These are phyloP conservation scores for Scaptomyza caliginosa DNA, from an alignment of 2,888 invertebrate genomes.

Conservation along the genomic window DNA sequence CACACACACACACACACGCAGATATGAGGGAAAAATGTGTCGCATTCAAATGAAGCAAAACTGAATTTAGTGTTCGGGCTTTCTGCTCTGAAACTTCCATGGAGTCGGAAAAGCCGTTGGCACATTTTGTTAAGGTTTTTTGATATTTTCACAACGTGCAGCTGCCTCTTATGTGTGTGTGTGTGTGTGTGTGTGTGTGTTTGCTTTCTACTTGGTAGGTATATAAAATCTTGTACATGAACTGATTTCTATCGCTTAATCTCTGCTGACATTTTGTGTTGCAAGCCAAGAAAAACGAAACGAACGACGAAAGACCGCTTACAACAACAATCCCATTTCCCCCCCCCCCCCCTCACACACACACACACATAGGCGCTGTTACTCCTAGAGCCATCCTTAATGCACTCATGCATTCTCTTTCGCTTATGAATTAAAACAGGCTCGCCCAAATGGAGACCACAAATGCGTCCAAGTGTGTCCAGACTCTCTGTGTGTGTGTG, in stretches of 20 bases:
- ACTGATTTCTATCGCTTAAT: constrained; percentile 68
- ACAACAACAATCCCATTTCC: constrained; percentile 23
- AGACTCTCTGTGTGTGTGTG: constrained; percentile 1
- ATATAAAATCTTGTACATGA: constrained; percentile 63
- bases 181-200: constrained; percentile 8
- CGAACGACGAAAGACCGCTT: constrained; percentile 7
- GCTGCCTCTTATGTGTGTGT: constrained; percentile 49
- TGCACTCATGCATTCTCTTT: not conserved
- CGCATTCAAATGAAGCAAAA: constrained; percentile 69
- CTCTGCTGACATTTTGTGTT: constrained; percentile 72
- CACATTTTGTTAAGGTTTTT: constrained; percentile 73
- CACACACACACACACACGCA: constrained; percentile 9
- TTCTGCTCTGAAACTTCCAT: not conserved
- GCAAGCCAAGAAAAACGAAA: constrained; percentile 34
- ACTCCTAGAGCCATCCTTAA: not conserved
- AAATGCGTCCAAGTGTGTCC: constrained; percentile 17
- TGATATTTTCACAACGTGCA: constrained; percentile 80
- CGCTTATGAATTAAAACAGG: constrained; percentile 22
- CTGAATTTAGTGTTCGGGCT: constrained; percentile 45
- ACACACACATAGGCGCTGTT: not conserved
- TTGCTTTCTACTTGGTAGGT: constrained; percentile 31
- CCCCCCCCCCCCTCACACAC: not conserved
- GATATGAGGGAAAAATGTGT: no score
- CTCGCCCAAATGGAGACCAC: constrained; percentile 12
- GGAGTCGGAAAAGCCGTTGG: constrained; percentile 44